Evolutionary conservation across 1,140 invertebrate genomes (phyloP), one percentile per base, ranked within the genome.

Genomic region (Andricus grossulariae): DNA sequence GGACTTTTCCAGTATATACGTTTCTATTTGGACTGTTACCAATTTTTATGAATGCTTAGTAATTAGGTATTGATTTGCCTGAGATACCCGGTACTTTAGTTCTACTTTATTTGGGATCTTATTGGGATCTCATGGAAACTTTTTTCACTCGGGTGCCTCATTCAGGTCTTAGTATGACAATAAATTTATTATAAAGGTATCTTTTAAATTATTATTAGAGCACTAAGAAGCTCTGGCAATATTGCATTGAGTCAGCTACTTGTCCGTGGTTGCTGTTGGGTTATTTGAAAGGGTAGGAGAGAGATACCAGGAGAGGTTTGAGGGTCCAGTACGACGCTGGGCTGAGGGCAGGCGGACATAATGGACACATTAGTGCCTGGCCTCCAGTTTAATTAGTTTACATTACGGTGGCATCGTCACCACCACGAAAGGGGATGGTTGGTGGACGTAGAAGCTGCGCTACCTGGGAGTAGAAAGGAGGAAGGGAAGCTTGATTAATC

Each of bases 361-460:
- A 90, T 90, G 88, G 88, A 89, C 84, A 85, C 88, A 90, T 90
- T 90, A 90, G 87, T 86, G 83, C 85, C 81, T 84, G 84, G 87
- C 84, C 87, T 88, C 87, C 84, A 80, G 87, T 90, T 90, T 89
- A 90, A 90, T 90, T 90, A 90, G 89, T 90, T 90, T 89, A 90
- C 88, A 90, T 90, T 89, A 90, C 84, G 83, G 85, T 82, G 81
- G 87, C 86, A 86, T 89, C 88, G 88, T 89, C 88, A 88, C 83
- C 81, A 85, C 82, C 83, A 79, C 80, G 82, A 80, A 78, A 88
- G 80, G 87, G 87, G 83, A 84, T 83, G 81, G 80, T 72, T 57
- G 74, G 70, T 71, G 45, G 75, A 54, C 49, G 21, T 70, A 74
- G 50, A 45, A 72, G 50, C 19, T 39, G 12, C 39, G 51, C 73